phyloP scores from a whole-genome alignment of 1,140 invertebrate genomes.

The Leptinotarsa undecemlineata region DNA sequence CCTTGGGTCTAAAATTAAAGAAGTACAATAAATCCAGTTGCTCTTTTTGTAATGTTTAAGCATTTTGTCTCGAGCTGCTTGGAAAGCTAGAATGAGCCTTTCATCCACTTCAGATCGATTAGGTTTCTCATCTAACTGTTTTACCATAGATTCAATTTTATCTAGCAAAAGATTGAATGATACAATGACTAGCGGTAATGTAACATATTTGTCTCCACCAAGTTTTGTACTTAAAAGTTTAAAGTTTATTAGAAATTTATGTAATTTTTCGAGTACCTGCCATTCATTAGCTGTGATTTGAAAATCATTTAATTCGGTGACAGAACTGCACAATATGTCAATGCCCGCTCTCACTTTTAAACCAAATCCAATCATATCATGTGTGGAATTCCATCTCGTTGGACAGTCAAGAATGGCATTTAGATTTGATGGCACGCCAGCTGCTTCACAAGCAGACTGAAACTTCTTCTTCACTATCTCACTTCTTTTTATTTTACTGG shows the following conservation, averaged over 20 bases:
- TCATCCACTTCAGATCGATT: constrained; percentile 31
- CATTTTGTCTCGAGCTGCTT: constrained; percentile 17
- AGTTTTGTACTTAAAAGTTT: constrained; percentile 36
- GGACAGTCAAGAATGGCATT: not conserved
- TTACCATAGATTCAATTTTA: constrained; percentile 27
- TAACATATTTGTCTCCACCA: constrained; percentile 31
- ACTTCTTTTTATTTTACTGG: constrained; percentile 45
- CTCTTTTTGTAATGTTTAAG: constrained; percentile 16
- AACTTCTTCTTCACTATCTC: constrained; percentile 41
- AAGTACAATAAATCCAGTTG: constrained; percentile 16
- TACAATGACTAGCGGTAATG: constrained; percentile 30
- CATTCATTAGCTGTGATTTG: constrained; percentile 18
- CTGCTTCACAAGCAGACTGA: constrained; percentile 46
- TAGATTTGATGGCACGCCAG: constrained; percentile 34
- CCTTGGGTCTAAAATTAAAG: constrained; percentile 18
- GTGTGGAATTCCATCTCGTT: constrained; percentile 5
- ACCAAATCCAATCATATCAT: not conserved
- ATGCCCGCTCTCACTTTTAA: constrained; percentile 14
- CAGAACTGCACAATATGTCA: constrained; percentile 25
- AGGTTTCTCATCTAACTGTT: constrained; percentile 17
- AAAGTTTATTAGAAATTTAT: constrained; percentile 16
- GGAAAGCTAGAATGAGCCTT: not conserved
- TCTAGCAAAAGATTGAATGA: constrained; percentile 33
- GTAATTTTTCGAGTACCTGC: constrained; percentile 21
- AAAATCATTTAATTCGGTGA: not conserved